Conservation (phyloP, 1,140 invertebrate genomes). For the Acarapis woodi region DNA sequence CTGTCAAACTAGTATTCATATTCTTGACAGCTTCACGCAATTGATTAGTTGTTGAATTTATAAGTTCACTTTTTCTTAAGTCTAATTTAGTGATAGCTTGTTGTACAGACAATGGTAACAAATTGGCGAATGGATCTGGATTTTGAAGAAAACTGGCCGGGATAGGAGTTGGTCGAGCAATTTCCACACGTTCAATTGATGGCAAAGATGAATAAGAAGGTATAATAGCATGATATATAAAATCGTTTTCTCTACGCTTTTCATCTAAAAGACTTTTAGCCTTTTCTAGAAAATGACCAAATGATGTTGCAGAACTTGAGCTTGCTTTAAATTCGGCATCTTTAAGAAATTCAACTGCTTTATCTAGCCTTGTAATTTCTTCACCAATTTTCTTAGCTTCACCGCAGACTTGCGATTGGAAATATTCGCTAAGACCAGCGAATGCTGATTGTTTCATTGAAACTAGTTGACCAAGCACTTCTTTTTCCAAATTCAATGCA, state of each 20-base stretch:
- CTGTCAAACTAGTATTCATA: conserved; percentile 63
- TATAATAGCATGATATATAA: conserved; percentile 86
- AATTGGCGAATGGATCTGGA: conserved; percentile 53
- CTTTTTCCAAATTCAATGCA: conserved; percentile 15
- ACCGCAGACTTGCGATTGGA: conserved; percentile 53
- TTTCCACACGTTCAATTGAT: conserved; percentile 36
- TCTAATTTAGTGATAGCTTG: conserved; percentile 58
- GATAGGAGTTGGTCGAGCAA: conserved; percentile 49
- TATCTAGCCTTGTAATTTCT: conserved; percentile 54
- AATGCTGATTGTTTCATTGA: conserved; percentile 61
- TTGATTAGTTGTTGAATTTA: conserved; percentile 32
- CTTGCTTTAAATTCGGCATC: conserved; percentile 10
- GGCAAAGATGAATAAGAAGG: conserved; percentile 49
- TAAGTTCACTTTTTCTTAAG: conserved; percentile 46
- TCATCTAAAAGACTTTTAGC: conserved; percentile 40
- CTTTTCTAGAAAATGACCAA: conserved; percentile 37
- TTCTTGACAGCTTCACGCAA: conserved; percentile 63
- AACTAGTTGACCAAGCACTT: conserved; percentile 31
- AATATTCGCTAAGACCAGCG: conserved; percentile 57
- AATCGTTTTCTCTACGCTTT: conserved; percentile 85
- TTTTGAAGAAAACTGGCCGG: conserved; percentile 32
- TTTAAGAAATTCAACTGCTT: conserved; percentile 12
- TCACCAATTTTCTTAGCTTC: conserved; percentile 57
- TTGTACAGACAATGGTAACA: conserved; percentile 65
- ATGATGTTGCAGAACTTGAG: conserved; percentile 20